Evolutionary conservation across 2,797 vertebrate genomes (phyloP), one percentile per base, ranked within the genome.

Genomic region (Gastrophryne carolinensis): DNA sequence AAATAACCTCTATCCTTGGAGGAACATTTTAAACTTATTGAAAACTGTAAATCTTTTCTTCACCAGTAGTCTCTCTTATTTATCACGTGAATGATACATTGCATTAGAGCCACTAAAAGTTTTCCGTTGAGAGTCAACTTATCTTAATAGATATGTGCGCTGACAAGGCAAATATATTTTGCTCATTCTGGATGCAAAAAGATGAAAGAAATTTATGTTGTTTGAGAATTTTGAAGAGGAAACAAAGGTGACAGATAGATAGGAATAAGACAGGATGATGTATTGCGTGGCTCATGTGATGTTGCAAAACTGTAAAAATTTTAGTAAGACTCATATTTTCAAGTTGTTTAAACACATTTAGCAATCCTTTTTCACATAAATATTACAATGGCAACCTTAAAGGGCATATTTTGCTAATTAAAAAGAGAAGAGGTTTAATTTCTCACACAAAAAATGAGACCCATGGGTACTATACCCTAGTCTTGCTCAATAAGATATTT

Each of bases 1-100:
- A 72, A 64, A 78, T 78, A 78, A 39, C 75, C 39, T 72, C 68
- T 72, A 66, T 72, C 75, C 75, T 19, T 72, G 62, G 75, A 78
- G 75, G 66, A 72, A 72, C 68, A 72, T 78, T 78, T 64, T 66
- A 37, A 62, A 72, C 75, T 78, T 78, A 78, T 78, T 78, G 75
- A 53, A 78, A 78, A 78, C 68, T 65, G 61, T 78, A 78, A 78
- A 78, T 78, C 75, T 78, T 65, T 78, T 72, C 39, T 66, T 78
- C 68, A 78, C 64, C 30, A 58, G 61, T 60, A 66, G 50, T 53
- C 39, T 66, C 53, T 66, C 61, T 78, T 78, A 66, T 78, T 78
- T 78, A 72, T 66, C 75, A 72, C 32, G 49, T 78, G 75, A 78
- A 78, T 78, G 75, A 72, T 65, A 39, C 56, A 78, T 65, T 63